Evolutionary conservation across 2,888 invertebrate genomes (phyloP), one percentile per base, ranked within the genome.

Genomic region (Gymnocheta viridis): DNA sequence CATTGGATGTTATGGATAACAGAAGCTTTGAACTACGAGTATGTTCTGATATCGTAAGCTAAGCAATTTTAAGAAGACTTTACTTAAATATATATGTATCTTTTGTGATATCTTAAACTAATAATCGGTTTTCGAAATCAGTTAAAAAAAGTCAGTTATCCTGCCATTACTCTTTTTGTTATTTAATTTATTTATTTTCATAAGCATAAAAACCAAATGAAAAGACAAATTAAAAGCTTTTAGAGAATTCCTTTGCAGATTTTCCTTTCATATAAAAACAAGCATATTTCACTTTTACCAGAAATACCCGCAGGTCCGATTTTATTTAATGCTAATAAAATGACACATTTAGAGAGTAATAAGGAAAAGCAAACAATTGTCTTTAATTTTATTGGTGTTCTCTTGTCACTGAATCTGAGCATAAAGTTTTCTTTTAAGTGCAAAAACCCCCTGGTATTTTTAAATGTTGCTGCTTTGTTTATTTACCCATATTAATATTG

Each of bases 301-400:
- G 17, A 79, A 60, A 51, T 66, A 66, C 41, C 49, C 58, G 66
- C 58, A 58, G 80, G 58, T 73, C 38, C 27, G 38, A 58, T 49
- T 44, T 66, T 80, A 56, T 72, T 72, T 73, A 66, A 72, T 66
- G 47, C 27, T 47, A 49, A n/a, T 44, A 69, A 60, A 60, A 29
- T 5, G 22, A 17, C 49, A 66, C 32, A 35, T 6, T 32, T 27
- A 51, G 24, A 44, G n/a, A 17, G 2, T 2, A 54, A 27, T 1
- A 67, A 35, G 9, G 22, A 24, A 35, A 49, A 51, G 2, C n/a
- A 72, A 27, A 44, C 32, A 58, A 32, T 44, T 1, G 14, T 58
- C 9, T 10, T 44, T 7, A 47, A 29, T 1, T 12, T 29, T 24
- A 12, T 9, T 19, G 17, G 19, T 66, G 5, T 32, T n/a, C 19